phyloP scores from a whole-genome alignment of 2,113 vertebrate genomes.

The Gallinago media region DNA sequence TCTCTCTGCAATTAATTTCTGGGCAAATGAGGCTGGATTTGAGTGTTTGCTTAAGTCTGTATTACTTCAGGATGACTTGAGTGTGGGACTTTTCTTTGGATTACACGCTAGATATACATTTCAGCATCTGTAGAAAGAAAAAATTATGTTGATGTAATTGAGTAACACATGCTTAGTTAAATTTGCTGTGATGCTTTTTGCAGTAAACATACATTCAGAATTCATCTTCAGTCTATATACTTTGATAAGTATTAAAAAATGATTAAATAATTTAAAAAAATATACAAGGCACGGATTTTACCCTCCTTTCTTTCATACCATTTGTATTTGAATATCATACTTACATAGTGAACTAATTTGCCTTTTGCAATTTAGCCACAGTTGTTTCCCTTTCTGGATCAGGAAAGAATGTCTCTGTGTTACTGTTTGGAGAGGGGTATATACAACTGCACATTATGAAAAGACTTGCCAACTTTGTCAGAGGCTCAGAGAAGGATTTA shows the following conservation, averaged over 20 bases:
- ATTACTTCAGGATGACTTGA: neutral
- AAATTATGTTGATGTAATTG: neutral
- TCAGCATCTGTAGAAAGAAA: neutral
- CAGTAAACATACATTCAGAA: neutral
- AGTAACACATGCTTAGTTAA: neutral
- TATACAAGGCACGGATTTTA: neutral
- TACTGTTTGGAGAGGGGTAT: neutral
- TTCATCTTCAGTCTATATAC: neutral
- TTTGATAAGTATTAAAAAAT: neutral
- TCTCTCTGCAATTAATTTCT: neutral
- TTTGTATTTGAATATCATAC: neutral
- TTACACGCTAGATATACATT: neutral
- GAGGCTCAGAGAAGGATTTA: neutral
- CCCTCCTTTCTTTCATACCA: neutral
- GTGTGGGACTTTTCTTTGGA: neutral
- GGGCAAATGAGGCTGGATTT: neutral
- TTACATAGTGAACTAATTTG: neutral
- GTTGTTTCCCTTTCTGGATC: neutral
- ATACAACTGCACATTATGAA: neutral
- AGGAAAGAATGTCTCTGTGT: neutral
- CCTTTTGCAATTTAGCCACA: neutral
- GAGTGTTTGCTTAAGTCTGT: neutral
- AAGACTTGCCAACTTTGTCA: neutral
- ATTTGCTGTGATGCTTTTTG: neutral
- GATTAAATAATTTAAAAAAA: neutral